phyloP scores from a whole-genome alignment of 1,140 invertebrate species.

The Gonatopus flavifemur region DNA sequence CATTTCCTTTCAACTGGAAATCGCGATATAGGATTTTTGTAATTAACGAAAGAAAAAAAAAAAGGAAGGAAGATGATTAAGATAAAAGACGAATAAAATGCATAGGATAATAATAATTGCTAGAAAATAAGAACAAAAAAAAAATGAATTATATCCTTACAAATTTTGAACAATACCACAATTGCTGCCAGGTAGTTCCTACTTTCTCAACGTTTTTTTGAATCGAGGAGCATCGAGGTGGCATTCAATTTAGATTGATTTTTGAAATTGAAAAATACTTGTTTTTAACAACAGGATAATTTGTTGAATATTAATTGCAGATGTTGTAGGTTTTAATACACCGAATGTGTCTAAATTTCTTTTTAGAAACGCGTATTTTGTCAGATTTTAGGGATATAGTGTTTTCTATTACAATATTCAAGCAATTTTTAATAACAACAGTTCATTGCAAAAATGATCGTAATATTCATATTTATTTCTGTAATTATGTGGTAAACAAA shows the following conservation, averaged over 20 bases:
- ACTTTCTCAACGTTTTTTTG: conserved; percentile 27
- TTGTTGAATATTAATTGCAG: conserved; percentile 45
- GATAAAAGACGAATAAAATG: conserved; percentile 23
- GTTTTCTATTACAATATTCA: too few relatives aligned
- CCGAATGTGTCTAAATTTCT: too few relatives aligned
- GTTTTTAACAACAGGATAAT: conserved; percentile 34
- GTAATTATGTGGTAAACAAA: too few relatives aligned
- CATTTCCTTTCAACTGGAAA: conserved; percentile 31
- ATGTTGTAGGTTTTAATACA: too few relatives aligned
- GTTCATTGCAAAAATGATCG: too few relatives aligned
- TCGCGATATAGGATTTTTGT: conserved; percentile 26
- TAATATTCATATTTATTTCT: too few relatives aligned
- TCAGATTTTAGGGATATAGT: too few relatives aligned
- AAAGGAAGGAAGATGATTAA: too few relatives aligned
- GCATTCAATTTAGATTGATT: conserved; percentile 30
- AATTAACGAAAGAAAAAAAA: conserved; percentile 25
- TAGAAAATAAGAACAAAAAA: conserved; percentile 34
- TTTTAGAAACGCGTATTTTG: too few relatives aligned
- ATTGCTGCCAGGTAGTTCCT: conserved; percentile 45
- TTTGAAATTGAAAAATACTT: conserved; percentile 22
- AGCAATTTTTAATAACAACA: too few relatives aligned
- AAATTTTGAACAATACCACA: conserved; percentile 26
- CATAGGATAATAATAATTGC: conserved; percentile 31
- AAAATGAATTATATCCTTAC: conserved; percentile 34
- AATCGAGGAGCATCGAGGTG: conserved; percentile 29